A percentile compares a stretch with the other conserved stretches of the same genome.
Conservation (phyloP, 1,140 invertebrate species). For the Eriocheir sinensis region DNA sequence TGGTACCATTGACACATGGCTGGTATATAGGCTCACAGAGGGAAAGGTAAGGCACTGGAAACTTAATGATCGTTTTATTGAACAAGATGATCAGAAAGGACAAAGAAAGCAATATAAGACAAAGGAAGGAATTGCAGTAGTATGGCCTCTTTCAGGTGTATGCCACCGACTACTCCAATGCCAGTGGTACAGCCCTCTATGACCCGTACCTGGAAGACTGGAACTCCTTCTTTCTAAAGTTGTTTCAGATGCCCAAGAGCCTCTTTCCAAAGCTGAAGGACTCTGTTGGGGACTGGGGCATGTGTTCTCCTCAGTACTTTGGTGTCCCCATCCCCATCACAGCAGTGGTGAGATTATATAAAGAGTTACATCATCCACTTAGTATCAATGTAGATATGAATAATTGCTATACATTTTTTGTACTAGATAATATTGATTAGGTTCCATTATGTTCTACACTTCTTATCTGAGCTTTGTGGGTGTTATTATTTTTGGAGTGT, state of each 20-base stretch:
- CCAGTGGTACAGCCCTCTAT: slow-evolving; percentile 94
- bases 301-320: slow-evolving; percentile 86
- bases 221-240: slow-evolving; percentile 87
- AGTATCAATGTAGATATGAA: too few relatives aligned
- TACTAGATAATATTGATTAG: too few relatives aligned
- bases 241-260: slow-evolving; percentile 87
- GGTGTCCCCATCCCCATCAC: slow-evolving; percentile 90
- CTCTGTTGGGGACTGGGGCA: slow-evolving; percentile 90
- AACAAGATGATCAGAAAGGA: not conserved
- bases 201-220: slow-evolving; percentile 95
- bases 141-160: slow-evolving; percentile 84
- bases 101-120: not conserved
- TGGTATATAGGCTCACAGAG: slow-evolving; percentile 90
- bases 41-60: slow-evolving; percentile 51
- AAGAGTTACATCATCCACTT: too few relatives aligned
- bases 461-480: too few relatives aligned
- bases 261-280: slow-evolving; percentile 92
- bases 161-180: slow-evolving; percentile 93
- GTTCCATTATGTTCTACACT: too few relatives aligned
- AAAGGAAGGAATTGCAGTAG: not conserved
- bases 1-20: slow-evolving; percentile 97
- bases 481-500: too few relatives aligned
- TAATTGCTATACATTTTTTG: too few relatives aligned
- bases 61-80: not conserved
- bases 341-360: slow-evolving; percentile 85